phyloP scores from a whole-genome alignment of 2,113 vertebrate species.

The Equus quagga region DNA sequence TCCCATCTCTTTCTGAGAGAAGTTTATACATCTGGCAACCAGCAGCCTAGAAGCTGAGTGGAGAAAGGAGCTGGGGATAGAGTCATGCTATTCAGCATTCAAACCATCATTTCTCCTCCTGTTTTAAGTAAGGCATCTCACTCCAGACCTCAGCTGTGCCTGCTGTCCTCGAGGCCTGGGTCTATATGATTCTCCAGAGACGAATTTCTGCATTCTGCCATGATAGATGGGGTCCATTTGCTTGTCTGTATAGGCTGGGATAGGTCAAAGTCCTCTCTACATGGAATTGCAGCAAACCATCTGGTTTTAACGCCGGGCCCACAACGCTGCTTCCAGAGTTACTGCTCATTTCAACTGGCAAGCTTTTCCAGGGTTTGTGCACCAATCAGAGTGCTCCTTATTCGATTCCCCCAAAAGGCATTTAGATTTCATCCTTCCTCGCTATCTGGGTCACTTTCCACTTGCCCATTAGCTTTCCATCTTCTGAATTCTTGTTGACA shows the following conservation, averaged over 20 bases:
- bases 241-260: not conserved
- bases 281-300: not conserved
- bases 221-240: not conserved
- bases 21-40: not conserved
- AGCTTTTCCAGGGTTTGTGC: not conserved
- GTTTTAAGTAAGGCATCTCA: not conserved
- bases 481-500: not conserved
- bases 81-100: not conserved
- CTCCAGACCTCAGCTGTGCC: not conserved
- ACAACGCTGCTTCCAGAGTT: not conserved
- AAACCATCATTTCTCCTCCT: not conserved
- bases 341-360: not conserved
- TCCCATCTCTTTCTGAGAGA: not conserved
- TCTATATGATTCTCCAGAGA: not conserved
- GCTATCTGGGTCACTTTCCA: not conserved
- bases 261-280: not conserved
- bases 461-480: not conserved
- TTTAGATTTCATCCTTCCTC: not conserved
- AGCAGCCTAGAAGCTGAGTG: not conserved
- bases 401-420: not conserved
- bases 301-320: not conserved
- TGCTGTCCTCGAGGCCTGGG: not conserved
- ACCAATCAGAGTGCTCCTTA: not conserved
- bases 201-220: not conserved
- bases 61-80: not conserved